Percentiles rank a stretch among this genome's conserved stretches.
Conservation (phyloP, 2,113 vertebrate genomes). For the Dipodomys stephensi region DNA sequence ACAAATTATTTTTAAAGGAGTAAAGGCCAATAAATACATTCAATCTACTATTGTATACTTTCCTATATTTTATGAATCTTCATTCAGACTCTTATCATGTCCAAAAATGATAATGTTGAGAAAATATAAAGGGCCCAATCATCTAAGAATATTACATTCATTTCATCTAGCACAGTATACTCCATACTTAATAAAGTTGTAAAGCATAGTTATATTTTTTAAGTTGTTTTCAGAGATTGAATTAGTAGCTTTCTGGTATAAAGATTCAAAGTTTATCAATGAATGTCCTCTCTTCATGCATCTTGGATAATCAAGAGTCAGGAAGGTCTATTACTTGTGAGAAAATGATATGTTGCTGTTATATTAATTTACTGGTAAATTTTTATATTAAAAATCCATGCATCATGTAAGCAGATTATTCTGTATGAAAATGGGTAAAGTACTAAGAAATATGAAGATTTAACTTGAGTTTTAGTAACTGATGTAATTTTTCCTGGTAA, state of each 20-base stretch:
- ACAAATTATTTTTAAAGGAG: background rate
- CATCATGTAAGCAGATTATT: conserved; percentile 40
- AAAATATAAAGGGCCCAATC: background rate
- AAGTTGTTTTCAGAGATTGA: conserved; percentile 65
- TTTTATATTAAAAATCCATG: conserved; percentile 53
- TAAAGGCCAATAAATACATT: conserved; percentile 16
- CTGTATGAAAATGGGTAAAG: conserved; percentile 5
- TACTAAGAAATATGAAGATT: conserved; percentile 21
- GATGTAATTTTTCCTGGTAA: conserved; percentile 29
- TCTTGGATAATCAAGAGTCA: conserved; percentile 49
- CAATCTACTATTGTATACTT: background rate
- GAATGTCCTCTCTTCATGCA: background rate
- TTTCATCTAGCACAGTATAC: background rate
- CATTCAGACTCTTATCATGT: background rate
- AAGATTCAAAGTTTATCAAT: conserved; percentile 63
- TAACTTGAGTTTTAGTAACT: conserved; percentile 9
- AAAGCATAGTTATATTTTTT: conserved; percentile 50
- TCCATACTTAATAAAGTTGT: conserved; percentile 56
- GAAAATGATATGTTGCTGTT: conserved; percentile 38
- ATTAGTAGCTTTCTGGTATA: conserved; percentile 62
- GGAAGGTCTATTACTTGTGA: conserved; percentile 59
- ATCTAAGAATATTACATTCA: background rate
- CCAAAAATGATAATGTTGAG: conserved; percentile 26
- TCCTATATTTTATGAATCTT: background rate
- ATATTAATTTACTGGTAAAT: conserved; percentile 59